Evolutionary conservation across 2,797 vertebrate species (phyloP).

Genomic region (Hypotaenidia philippensis): DNA sequence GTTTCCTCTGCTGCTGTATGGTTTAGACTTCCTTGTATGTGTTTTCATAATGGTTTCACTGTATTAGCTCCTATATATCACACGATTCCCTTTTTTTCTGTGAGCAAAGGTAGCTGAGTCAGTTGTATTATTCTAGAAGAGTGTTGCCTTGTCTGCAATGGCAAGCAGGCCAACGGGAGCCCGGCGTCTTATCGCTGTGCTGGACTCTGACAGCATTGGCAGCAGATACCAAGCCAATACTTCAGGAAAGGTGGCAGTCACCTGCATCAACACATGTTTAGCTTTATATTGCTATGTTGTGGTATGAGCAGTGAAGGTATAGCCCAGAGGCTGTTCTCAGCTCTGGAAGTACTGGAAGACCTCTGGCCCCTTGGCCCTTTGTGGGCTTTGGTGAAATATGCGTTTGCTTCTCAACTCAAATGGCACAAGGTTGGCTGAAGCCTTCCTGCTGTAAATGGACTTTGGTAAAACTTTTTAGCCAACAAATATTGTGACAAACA

Average conservation of each 20-base stretch:
- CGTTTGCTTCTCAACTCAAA: neutral
- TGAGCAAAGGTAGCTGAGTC: neutral
- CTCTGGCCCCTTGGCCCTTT: neutral
- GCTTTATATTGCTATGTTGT: neutral
- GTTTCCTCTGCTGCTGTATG: neutral
- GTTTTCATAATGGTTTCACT: neutral
- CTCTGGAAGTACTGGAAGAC: neutral
- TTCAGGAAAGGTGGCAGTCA: neutral
- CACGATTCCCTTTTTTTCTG: neutral
- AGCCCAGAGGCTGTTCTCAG: neutral
- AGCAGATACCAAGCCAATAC: neutral
- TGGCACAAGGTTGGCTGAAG: neutral
- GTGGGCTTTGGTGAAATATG: neutral
- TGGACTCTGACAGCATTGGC: neutral
- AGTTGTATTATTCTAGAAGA: neutral
- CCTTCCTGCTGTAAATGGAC: neutral
- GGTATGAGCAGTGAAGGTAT: neutral
- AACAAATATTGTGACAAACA: neutral
- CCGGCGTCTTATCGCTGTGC: neutral
- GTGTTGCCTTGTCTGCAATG: neutral
- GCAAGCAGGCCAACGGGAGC: neutral
- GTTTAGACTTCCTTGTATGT: neutral
- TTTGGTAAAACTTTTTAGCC: neutral
- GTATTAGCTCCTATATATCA: neutral
- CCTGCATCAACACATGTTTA: neutral